phyloP scores from a whole-genome alignment of 2,113 vertebrate genomes.

The Deroptyus accipitrinus region DNA sequence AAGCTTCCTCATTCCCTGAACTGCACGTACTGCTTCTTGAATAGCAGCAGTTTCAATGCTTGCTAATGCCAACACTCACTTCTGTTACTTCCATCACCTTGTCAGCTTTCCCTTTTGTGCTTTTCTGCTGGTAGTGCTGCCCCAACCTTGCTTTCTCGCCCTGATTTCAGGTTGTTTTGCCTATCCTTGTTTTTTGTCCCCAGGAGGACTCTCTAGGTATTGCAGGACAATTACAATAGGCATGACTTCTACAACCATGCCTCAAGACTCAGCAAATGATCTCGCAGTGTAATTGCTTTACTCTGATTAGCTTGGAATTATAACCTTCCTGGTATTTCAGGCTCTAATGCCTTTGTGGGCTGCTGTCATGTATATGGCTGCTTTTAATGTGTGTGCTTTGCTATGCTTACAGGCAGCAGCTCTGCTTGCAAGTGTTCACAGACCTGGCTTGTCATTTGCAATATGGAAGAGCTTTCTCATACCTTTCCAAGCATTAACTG shows the following conservation, averaged over 20 bases:
- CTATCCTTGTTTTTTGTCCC: background rate
- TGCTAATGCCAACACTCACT: background rate
- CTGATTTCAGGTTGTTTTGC: background rate
- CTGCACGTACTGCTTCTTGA: background rate
- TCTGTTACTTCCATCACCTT: background rate
- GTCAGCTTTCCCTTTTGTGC: background rate
- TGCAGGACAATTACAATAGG: background rate
- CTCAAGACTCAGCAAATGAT: background rate
- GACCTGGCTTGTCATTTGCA: background rate
- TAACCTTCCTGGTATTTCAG: background rate
- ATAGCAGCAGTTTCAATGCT: background rate
- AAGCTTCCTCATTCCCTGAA: background rate
- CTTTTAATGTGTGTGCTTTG: background rate
- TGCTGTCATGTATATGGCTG: background rate
- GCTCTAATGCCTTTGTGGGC: background rate
- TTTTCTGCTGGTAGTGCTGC: background rate
- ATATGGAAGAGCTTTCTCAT: background rate
- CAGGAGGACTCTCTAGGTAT: background rate
- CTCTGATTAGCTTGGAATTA: background rate
- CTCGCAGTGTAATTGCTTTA: background rate
- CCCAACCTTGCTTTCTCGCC: background rate
- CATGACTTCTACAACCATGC: background rate
- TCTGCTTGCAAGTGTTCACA: background rate
- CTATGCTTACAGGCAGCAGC: slow-evolving; percentile 12
- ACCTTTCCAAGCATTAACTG: background rate